Evolutionary conservation across 2,888 invertebrate species (phyloP).

Genomic region (Lasioglossum leucozonium): DNA sequence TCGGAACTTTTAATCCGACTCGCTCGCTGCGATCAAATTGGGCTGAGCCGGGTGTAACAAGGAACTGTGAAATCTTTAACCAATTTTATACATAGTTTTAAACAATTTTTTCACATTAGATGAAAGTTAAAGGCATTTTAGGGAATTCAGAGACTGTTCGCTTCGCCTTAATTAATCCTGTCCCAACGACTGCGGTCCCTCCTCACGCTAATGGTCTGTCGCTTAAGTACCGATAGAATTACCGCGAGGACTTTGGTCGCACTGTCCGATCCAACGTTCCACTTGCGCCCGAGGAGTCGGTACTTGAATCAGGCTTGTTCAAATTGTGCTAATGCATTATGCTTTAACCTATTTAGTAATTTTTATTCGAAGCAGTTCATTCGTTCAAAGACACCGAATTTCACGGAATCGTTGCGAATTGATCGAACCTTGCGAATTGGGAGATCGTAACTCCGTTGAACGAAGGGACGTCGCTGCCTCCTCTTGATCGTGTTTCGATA

Average conservation of each 20-base stretch:
- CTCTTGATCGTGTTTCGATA: not conserved
- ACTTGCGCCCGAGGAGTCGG: not conserved
- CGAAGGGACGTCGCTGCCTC: not conserved
- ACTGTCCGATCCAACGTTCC: not conserved
- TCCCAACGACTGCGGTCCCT: not conserved
- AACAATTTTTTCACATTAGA: not conserved
- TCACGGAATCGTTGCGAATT: not conserved
- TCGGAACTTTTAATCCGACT: not conserved
- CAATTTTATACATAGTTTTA: not conserved
- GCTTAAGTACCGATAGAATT: not conserved
- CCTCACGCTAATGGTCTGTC: not conserved
- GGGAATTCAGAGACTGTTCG: too few relatives aligned
- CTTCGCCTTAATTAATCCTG: not conserved
- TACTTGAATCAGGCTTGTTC: too few relatives aligned
- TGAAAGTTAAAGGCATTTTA: not conserved
- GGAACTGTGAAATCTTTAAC: not conserved
- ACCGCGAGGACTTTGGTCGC: not conserved
- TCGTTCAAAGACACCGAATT: not conserved
- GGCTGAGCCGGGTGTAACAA: not conserved
- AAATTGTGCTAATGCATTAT: too few relatives aligned
- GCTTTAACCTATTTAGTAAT: not conserved
- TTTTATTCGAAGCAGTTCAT: not conserved
- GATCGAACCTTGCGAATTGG: not conserved
- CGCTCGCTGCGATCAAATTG: not conserved
- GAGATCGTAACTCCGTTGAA: not conserved